Base-by-base conservation (phyloP, 2,888 invertebrate species). In the Dermolepida albohirtum region DNA sequence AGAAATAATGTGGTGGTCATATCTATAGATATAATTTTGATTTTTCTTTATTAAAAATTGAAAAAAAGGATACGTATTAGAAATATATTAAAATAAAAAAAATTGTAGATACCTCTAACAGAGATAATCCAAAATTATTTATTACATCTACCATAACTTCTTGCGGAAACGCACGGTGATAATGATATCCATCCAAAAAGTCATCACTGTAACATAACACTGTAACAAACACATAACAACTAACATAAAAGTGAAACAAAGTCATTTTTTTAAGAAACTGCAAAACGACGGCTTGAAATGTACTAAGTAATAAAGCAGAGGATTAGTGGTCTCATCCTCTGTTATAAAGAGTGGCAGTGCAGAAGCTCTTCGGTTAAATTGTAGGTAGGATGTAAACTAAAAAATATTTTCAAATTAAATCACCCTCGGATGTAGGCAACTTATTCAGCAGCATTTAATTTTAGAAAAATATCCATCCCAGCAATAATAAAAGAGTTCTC, bases 101-200 rank as follows among this genome's bases (percentile, higher is more conserved):
- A 17, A n/a, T n/a, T n/a, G n/a, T n/a, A n/a, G 17, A 22, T 54
- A 87, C 86, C 76, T 87, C 86, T 55, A 94, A 85, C 74, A 92
- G 86, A 80, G 89, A 88, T 71, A 91, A 84, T 64, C 90, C 90
- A 72, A 92, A 86, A 78, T 89, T 89, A 80, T 94, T 94, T 49
- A 92, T 90, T 43, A 92, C 87, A 78, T 94, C 93, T 66, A 92
- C 91, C 91, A 94, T 92, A 68, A 90, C 86, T 72, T 92, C 89
- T 71, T 90, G 85, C 2, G 93, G 92, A 0, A 86, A 85, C 51
- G 85, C 72, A 62, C 71, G 69, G 39, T 69, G 67, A 50, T 71
- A 71, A 49, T 64, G 66, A 50, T 71, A 68, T 17, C 67, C 69
- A 40, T 66, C 64, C 10, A 62, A 63, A 40, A 64, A 62, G 10